phyloP scores from a whole-genome alignment of 2,888 invertebrate genomes.

The Tenthredo notha region DNA sequence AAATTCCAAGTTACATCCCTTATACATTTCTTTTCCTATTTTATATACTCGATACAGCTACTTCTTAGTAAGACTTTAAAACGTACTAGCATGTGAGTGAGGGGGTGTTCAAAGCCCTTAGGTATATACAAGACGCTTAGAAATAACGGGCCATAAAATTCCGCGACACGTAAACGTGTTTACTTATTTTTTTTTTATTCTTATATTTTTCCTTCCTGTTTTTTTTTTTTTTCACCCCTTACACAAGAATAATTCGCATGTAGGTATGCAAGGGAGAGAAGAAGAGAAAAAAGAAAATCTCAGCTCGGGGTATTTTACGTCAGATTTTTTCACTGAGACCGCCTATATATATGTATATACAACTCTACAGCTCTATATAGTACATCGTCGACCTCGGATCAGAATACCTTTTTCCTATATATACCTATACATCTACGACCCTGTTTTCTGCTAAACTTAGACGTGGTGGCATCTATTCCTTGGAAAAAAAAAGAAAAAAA shows the following conservation, averaged over 20 bases:
- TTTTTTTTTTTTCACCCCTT: background rate
- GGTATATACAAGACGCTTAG: background rate
- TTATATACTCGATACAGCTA: background rate
- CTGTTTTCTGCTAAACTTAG: background rate
- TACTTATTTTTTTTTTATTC: background rate
- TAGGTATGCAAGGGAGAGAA: background rate
- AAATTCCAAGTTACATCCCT: background rate
- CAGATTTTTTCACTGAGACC: background rate
- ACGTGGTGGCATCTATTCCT: background rate
- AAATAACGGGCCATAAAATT: background rate
- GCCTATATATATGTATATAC: background rate
- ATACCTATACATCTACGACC: background rate
- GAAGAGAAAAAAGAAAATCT: background rate
- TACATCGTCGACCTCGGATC: background rate
- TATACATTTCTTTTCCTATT: background rate
- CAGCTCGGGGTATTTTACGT: background rate
- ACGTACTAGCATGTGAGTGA: background rate
- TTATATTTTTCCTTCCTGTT: background rate
- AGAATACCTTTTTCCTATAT: background rate
- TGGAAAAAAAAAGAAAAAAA: background rate
- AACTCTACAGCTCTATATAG: background rate
- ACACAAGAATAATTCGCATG: background rate
- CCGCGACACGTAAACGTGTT: slow-evolving; percentile 26
- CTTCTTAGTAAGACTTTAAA: background rate
- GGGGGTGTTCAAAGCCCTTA: background rate